Evolutionary conservation across 2,797 vertebrate genomes (phyloP).

Genomic region (Gallirallus australis): DNA sequence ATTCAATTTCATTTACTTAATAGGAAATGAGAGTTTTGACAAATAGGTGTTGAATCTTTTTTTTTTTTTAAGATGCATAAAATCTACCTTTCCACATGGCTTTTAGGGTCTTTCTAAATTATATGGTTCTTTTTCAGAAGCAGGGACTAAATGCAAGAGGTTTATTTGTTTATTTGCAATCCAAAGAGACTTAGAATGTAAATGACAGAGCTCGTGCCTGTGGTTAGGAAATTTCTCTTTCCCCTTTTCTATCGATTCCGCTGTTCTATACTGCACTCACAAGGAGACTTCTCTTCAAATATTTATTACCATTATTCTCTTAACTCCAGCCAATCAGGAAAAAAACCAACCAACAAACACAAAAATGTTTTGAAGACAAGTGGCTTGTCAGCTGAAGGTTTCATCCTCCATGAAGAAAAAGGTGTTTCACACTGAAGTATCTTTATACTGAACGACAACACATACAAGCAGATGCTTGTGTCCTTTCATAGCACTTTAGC

Average conservation of each 20-base stretch:
- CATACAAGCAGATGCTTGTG: constrained; percentile 35
- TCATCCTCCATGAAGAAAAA: constrained; percentile 10
- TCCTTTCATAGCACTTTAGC: constrained; percentile 17
- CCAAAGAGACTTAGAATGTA: background rate
- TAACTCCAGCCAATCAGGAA: constrained; percentile 37
- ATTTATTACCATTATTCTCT: constrained; percentile 30
- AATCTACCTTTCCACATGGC: background rate
- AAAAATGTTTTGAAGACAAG: background rate
- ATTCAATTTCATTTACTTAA: constrained; percentile 63
- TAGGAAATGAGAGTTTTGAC: constrained; percentile 72
- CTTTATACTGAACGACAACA: constrained; percentile 47
- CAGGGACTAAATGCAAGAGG: background rate
- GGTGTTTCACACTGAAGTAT: constrained; percentile 37
- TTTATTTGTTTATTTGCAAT: background rate
- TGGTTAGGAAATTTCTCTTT: constrained; percentile 46
- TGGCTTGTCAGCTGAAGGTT: constrained; percentile 30
- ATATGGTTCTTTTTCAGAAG: background rate
- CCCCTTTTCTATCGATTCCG: background rate
- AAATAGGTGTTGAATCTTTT: constrained; percentile 28
- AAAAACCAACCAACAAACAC: background rate
- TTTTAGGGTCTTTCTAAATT: background rate
- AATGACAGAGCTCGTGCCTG: background rate
- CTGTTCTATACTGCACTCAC: background rate
- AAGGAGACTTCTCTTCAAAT: constrained; percentile 5
- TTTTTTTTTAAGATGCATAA: background rate